A percentile compares a stretch with the other conserved stretches of the same genome.
These are phyloP conservation scores for Eucidaris tribuloides DNA, from an alignment of 35 echinoderm and acorn worm species.

Conservation along the genomic window DNA sequence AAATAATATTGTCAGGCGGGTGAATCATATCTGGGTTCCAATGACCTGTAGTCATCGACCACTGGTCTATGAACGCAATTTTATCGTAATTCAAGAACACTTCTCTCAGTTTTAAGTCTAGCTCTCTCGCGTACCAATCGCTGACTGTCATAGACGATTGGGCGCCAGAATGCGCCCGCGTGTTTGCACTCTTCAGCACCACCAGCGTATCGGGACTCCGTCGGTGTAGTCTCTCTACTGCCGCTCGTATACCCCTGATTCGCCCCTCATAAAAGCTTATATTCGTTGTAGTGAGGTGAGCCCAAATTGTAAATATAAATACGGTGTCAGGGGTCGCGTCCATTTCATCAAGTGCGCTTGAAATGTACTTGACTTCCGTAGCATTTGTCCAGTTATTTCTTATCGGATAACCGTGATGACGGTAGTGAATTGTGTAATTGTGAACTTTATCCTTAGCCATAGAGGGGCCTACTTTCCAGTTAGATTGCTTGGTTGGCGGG, in stretches of 20 bases:
- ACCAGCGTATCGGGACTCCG: constrained; percentile 9
- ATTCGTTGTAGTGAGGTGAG: constrained; percentile 37
- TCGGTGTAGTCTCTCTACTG: background rate
- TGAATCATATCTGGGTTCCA: constrained; percentile 6
- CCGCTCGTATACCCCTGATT: constrained; percentile 1
- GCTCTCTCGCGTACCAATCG: constrained; percentile 11
- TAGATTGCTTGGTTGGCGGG: background rate
- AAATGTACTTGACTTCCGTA: constrained; percentile 31
- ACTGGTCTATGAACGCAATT: constrained; percentile 40
- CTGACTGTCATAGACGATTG: background rate
- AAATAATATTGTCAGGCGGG: background rate
- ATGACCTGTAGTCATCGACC: constrained; percentile 29
- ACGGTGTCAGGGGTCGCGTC: background rate
- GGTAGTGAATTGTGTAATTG: constrained; percentile 41
- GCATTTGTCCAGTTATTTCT: constrained; percentile 32
- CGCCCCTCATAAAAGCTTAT: constrained; percentile 5
- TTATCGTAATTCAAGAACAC: background rate
- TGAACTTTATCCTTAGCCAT: background rate
- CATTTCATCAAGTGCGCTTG: constrained; percentile 24
- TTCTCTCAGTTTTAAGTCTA: constrained; percentile 13
- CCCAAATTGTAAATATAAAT: constrained; percentile 31
- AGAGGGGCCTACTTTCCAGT: constrained; percentile 32
- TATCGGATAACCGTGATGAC: constrained; percentile 58
- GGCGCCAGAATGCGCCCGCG: background rate
- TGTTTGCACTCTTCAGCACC: constrained; percentile 50